Evolutionary conservation across 2,113 vertebrate genomes (phyloP).

Genomic region (Tachycineta bicolor): DNA sequence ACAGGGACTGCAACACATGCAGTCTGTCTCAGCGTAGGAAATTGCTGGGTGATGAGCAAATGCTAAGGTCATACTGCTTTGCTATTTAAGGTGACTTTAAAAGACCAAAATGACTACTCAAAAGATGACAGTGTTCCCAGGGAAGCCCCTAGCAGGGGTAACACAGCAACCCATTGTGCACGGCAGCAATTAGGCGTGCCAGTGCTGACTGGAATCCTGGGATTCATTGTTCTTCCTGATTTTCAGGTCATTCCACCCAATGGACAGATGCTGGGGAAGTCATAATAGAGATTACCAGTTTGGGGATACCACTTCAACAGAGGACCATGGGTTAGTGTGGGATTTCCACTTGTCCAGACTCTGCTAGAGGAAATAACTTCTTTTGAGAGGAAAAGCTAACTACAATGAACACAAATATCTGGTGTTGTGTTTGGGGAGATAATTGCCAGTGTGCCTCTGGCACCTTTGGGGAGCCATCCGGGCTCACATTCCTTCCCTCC

Average conservation of each 20-base stretch:
- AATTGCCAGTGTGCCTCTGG: slow-evolving; percentile 23
- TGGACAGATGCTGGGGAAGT: slow-evolving; percentile 29
- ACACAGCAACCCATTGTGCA: slow-evolving; percentile 42
- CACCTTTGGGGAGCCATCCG: not conserved
- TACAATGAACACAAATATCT: not conserved
- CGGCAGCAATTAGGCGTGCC: slow-evolving; percentile 38
- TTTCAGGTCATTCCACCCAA: slow-evolving; percentile 62
- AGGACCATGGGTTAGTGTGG: not conserved
- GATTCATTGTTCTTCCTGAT: slow-evolving; percentile 20
- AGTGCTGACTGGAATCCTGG: not conserved
- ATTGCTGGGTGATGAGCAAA: not conserved
- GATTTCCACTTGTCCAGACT: not conserved
- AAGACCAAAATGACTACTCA: not conserved
- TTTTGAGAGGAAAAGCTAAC: not conserved
- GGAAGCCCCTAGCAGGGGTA: not conserved
- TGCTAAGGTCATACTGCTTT: not conserved
- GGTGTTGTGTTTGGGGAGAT: not conserved
- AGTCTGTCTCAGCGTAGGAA: not conserved
- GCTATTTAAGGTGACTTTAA: slow-evolving; percentile 45
- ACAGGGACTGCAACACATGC: not conserved
- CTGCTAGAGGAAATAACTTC: not conserved
- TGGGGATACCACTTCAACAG: not conserved
- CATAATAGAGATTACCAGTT: slow-evolving; percentile 28
- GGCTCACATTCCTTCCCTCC: slow-evolving; percentile 21
- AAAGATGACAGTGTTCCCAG: slow-evolving; percentile 36